phyloP scores from a whole-genome alignment of 2,888 invertebrate genomes.

The Fragum whitleyi region DNA sequence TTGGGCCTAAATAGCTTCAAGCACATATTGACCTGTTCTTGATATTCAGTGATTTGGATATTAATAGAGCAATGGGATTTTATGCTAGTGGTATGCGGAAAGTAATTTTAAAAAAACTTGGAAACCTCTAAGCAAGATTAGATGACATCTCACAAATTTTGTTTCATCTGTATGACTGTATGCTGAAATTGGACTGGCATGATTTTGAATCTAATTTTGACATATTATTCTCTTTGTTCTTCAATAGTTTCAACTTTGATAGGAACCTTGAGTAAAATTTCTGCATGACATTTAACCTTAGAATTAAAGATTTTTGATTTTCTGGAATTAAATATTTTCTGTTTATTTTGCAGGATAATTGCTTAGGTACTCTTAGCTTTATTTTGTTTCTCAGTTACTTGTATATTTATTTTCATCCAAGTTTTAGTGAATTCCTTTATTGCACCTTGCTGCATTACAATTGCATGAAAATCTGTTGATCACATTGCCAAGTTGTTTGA shows the following conservation, averaged over 20 bases:
- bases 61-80: too few species aligned
- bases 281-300: not conserved
- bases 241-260: constrained; percentile 4
- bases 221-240: not conserved
- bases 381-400: not conserved
- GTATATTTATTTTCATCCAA: not conserved
- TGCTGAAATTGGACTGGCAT: too few species aligned
- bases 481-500: not conserved
- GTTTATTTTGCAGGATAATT: not conserved
- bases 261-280: constrained; percentile 6
- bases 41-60: too few species aligned
- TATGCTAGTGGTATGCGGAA: too few species aligned
- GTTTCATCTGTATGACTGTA: too few species aligned
- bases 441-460: not conserved
- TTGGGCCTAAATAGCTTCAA: too few species aligned
- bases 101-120: too few species aligned
- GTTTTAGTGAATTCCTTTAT: not conserved
- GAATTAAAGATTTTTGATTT: not conserved
- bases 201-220: too few species aligned
- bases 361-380: not conserved
- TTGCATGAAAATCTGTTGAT: not conserved
- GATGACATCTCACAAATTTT: too few species aligned
- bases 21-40: too few species aligned
- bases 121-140: too few species aligned
- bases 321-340: not conserved